These are phyloP conservation scores for Drosophila ananassae DNA, from an alignment of 1,140 invertebrate genomes.

Conservation along the genomic window DNA sequence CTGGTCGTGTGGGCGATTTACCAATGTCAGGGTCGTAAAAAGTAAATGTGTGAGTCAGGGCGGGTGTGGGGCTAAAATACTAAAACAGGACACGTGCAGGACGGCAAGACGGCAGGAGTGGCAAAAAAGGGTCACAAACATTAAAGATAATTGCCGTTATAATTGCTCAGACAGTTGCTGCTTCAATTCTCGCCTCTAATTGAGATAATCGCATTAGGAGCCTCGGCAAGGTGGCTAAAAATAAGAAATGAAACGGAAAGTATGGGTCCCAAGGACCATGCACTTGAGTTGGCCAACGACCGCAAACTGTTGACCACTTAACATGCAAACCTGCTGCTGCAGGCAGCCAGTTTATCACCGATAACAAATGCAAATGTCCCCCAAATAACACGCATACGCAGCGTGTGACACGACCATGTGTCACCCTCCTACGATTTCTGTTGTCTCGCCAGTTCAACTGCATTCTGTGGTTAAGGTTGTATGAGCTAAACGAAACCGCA, in stretches of 20 bases:
- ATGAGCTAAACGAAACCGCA: constrained; percentile 12
- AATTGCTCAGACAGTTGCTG: constrained; percentile 52
- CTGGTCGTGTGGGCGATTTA: constrained; percentile 57
- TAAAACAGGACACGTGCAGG: constrained; percentile 55
- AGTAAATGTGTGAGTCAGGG: constrained; percentile 16
- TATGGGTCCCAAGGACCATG: constrained; percentile 39
- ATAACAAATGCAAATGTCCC: constrained; percentile 53
- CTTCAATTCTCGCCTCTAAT: constrained; percentile 56
- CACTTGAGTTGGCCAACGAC: constrained; percentile 20
- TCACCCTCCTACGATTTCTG: constrained; percentile 8
- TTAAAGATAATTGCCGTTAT: constrained; percentile 77
- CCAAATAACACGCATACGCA: constrained; percentile 67
- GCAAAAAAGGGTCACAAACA: constrained; percentile 60
- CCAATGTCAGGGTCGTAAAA: constrained; percentile 47
- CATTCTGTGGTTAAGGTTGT: constrained; percentile 15
- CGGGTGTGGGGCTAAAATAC: neutral
- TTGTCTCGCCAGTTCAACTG: constrained; percentile 9
- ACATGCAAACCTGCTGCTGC: constrained; percentile 37
- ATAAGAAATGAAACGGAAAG: neutral
- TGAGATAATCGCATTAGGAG: constrained; percentile 67
- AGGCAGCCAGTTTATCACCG: constrained; percentile 47
- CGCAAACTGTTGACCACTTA: constrained; percentile 67
- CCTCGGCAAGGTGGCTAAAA: constrained; percentile 10
- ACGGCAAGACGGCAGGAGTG: constrained; percentile 39
- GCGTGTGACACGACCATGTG: constrained; percentile 51